These are phyloP conservation scores for Cottus gobio DNA, from an alignment of 2,113 vertebrate species.

Conservation along the genomic window DNA sequence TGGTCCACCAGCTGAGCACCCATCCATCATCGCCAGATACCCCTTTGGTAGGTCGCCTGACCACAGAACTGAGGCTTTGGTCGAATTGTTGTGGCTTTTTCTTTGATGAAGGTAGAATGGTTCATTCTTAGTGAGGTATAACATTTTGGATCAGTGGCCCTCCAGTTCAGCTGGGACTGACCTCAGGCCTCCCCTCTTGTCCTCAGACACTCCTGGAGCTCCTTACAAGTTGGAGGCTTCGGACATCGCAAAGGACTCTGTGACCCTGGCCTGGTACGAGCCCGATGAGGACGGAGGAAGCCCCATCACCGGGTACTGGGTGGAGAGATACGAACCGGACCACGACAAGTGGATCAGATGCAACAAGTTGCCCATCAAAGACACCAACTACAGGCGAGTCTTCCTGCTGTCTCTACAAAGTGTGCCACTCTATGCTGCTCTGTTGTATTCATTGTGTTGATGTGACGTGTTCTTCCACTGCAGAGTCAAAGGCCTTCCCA, in stretches of 20 bases:
- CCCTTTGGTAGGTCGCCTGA: constrained; percentile 89
- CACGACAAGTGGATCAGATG: constrained; percentile 95
- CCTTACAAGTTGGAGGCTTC: constrained; percentile 91
- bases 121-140: background rate
- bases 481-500: constrained; percentile 96
- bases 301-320: constrained; percentile 98
- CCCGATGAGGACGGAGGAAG: constrained; percentile 98
- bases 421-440: background rate
- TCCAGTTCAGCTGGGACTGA: background rate
- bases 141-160: background rate
- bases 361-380: constrained; percentile 95
- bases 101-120: background rate
- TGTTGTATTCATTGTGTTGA: background rate
- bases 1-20: constrained; percentile 88
- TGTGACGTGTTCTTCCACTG: constrained; percentile 2
- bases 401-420: background rate
- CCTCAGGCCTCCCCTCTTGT: background rate
- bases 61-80: background rate
- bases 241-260: constrained; percentile 94
- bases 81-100: background rate
- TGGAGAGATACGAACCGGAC: constrained; percentile 95
- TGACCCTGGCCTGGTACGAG: constrained; percentile 94
- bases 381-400: constrained; percentile 92
- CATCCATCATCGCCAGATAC: constrained; percentile 91
- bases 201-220: constrained; percentile 92